Evolutionary conservation across 2,797 vertebrate species (phyloP), one percentile per base, ranked within the genome.

Genomic region (Hirundo rustica): DNA sequence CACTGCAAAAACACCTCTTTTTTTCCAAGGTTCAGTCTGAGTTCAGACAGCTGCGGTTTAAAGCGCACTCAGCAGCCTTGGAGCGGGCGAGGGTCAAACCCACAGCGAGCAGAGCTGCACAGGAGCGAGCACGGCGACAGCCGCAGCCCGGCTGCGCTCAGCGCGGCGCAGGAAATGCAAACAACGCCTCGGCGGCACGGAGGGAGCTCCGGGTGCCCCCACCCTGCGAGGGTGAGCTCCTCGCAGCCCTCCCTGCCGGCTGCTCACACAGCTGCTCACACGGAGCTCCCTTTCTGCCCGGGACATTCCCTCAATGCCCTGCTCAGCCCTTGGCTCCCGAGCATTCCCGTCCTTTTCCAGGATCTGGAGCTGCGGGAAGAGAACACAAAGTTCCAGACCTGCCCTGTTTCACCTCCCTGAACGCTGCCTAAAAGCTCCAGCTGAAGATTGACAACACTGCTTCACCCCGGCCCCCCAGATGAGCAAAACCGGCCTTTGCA

Each of bases 121-220:
- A 48, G 60, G 9, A 16, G 44, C 12, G 47, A 79, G 68, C 36
- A 3, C 5, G 13, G 76, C 2, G 1, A 36, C 36, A 36, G 36
- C 36, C 36, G 36, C 36, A 7, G 7, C 66, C 54, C n/a, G 32
- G 73, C 20, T 62, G 50, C 32, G 68, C 74, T 85, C 73, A 77
- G 61, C 70, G 4, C 66, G 9, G 85, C 4, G 30, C 93, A 93
- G 91, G 86, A 93, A 93, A 89, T 85, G 88, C 77, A 93, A 93
- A 92, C n/a, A 30, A 23, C 0, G 1, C 77, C 34, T 26, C 6
- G 7, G 9, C n/a, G 65, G 86, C 94, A 88, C 84, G 44, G 83
- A 22, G 81, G 71, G 64, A 80, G 70, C 79, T 38, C 76, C 18
- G 16, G 92, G 80, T 65, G 85, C 34, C 50, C 50, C 44, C 72